Evolutionary conservation across 2,888 invertebrate species (phyloP).

Genomic region (Aleiodes leptofemur): DNA sequence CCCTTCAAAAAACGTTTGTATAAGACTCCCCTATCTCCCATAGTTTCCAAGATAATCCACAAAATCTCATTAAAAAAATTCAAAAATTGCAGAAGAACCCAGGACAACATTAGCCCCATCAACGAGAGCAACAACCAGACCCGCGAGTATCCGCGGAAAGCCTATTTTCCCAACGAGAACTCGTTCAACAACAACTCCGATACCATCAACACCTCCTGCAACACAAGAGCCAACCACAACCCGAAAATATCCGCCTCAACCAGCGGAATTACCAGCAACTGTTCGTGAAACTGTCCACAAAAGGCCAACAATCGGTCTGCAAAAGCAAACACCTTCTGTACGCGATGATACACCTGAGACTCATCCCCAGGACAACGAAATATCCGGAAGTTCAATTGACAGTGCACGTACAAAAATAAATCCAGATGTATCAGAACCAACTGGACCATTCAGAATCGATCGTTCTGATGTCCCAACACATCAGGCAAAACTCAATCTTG

Average conservation of each 20-base stretch:
- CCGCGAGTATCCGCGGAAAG: slow-evolving; percentile 71
- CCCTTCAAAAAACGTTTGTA: no score
- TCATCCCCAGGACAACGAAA: slow-evolving; percentile 90
- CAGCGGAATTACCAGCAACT: slow-evolving; percentile 67
- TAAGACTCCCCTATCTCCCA: no score
- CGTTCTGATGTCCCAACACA: slow-evolving; percentile 67
- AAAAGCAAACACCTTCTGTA: slow-evolving; percentile 64
- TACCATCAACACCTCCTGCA: slow-evolving; percentile 63
- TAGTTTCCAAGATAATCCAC: not conserved
- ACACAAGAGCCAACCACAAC: slow-evolving; percentile 53
- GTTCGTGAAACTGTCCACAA: slow-evolving; percentile 68
- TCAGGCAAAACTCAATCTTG: slow-evolving; percentile 85
- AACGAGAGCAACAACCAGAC: slow-evolving; percentile 63
- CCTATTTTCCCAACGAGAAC: slow-evolving; percentile 68
- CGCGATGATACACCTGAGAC: slow-evolving; percentile 75
- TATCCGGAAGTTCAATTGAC: slow-evolving; percentile 76
- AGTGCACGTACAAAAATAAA: slow-evolving; percentile 69
- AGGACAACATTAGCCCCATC: slow-evolving; percentile 71
- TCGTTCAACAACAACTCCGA: slow-evolving; percentile 65
- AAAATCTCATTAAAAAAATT: not conserved
- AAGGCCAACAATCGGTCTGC: slow-evolving; percentile 65
- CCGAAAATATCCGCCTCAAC: slow-evolving; percentile 47
- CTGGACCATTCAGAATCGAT: slow-evolving; percentile 78
- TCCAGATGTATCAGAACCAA: slow-evolving; percentile 73
- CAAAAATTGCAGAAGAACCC: slow-evolving; percentile 75